Conservation (phyloP, 2,113 vertebrate species). For the Anhinga rufa region DNA sequence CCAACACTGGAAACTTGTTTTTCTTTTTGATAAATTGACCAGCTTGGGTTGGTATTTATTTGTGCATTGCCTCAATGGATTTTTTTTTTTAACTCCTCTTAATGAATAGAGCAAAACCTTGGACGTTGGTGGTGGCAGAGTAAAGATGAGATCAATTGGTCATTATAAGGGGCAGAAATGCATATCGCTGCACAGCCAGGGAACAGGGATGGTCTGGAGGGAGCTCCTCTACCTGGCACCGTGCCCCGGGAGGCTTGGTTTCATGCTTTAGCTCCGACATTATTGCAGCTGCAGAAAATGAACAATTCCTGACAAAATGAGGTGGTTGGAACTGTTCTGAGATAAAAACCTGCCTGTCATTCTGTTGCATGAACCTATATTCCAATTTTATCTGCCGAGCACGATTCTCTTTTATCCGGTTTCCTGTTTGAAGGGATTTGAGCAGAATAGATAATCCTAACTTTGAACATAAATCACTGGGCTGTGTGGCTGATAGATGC, state of each 20-base stretch:
- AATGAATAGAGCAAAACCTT: not conserved
- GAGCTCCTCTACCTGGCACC: not conserved
- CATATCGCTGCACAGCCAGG: fast-evolving
- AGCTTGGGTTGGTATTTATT: not conserved
- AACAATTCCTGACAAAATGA: slow-evolving; percentile 70
- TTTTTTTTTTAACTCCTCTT: not conserved
- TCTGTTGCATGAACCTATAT: slow-evolving; percentile 61
- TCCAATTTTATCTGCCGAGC: slow-evolving; percentile 80
- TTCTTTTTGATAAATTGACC: not conserved
- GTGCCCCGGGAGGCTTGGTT: not conserved
- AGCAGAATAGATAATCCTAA: slow-evolving; percentile 92
- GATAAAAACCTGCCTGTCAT: slow-evolving; percentile 70
- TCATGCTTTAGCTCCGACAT: not conserved
- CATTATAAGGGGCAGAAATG: not conserved
- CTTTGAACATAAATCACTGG: slow-evolving; percentile 91
- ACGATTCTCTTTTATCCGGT: slow-evolving; percentile 79
- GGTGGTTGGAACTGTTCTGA: slow-evolving; percentile 49
- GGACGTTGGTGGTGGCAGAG: fast-evolving
- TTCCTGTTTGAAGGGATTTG: slow-evolving; percentile 96
- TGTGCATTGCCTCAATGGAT: not conserved
- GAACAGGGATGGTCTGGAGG: not conserved
- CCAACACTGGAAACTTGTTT: not conserved
- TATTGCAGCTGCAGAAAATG: not conserved
- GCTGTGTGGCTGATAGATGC: slow-evolving; percentile 79
- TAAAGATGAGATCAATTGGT: fast-evolving